Percentiles rank a stretch among this genome's conserved stretches.
phyloP scores from a whole-genome alignment of 2,797 vertebrate species.

The Botia almorhae region DNA sequence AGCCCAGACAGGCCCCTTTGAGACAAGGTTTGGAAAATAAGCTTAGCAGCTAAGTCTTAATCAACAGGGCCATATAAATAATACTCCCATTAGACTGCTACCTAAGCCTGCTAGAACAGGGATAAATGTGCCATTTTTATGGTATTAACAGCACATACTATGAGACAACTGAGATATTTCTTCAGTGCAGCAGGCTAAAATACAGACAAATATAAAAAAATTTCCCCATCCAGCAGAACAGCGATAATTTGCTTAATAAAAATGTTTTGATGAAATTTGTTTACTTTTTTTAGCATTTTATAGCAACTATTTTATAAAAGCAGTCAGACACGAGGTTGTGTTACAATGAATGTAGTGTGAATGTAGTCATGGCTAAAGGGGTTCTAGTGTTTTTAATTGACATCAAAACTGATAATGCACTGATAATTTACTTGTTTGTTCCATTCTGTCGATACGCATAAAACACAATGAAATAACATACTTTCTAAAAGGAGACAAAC shows the following conservation, averaged over 20 bases:
- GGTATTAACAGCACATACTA: conserved; percentile 54
- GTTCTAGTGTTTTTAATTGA: not conserved
- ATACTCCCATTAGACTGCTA: conserved; percentile 61
- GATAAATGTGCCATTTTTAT: conserved; percentile 59
- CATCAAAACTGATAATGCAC: not conserved
- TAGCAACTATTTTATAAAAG: not conserved
- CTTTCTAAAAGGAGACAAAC: conserved; percentile 11
- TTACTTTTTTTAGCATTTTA: no score
- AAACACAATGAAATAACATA: not conserved
- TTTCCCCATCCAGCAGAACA: not conserved
- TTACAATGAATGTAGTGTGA: not conserved
- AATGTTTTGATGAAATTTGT: not conserved
- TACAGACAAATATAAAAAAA: conserved; percentile 48
- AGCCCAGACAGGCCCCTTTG: conserved; percentile 53
- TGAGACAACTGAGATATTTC: conserved; percentile 40
- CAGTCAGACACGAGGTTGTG: not conserved
- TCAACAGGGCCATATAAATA: conserved; percentile 57
- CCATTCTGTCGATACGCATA: not conserved
- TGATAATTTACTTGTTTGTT: conserved; percentile 15
- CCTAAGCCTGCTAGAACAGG: conserved; percentile 57
- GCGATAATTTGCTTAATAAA: not conserved
- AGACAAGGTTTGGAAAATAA: conserved; percentile 62
- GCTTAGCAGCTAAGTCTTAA: conserved; percentile 58
- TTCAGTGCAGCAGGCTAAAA: conserved; percentile 44
- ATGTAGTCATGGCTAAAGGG: not conserved